Percentiles rank a stretch among this genome's conserved stretches.
Evolutionary conservation across 2,113 vertebrate species (phyloP).

Genomic region (Triplophysa siluroides): DNA sequence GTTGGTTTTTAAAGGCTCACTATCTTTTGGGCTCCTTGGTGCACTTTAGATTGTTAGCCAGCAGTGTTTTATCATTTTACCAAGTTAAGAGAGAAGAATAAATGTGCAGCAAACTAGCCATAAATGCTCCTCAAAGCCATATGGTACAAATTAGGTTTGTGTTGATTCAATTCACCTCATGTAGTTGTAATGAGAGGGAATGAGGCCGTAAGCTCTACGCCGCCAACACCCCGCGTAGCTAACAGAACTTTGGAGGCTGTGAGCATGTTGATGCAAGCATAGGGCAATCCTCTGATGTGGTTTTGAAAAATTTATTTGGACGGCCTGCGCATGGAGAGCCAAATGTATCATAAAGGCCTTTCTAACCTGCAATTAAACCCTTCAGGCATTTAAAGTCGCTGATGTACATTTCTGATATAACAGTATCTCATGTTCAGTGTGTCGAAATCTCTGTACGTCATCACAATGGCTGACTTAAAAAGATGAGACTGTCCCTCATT

Average conservation of each 20-base stretch:
- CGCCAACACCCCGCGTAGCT: background rate
- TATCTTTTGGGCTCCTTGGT: background rate
- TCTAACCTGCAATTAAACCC: conserved; percentile 27
- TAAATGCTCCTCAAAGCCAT: conserved; percentile 40
- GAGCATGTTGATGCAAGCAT: conserved; percentile 39
- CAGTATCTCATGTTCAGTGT: background rate
- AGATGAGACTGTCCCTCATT: conserved; percentile 65
- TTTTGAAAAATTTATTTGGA: conserved; percentile 37
- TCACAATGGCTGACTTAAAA: conserved; percentile 61
- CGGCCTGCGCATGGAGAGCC: background rate
- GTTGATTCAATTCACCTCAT: conserved; percentile 39
- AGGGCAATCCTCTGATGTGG: conserved; percentile 30
- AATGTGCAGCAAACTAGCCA: conserved; percentile 14
- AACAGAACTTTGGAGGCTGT: conserved; percentile 30
- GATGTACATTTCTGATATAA: conserved; percentile 43
- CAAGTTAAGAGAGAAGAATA: background rate
- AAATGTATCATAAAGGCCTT: conserved; percentile 14
- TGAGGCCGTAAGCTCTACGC: background rate
- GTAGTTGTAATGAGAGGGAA: conserved; percentile 25
- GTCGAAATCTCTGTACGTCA: conserved; percentile 65
- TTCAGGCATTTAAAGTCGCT: conserved; percentile 44
- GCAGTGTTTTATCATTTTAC: conserved; percentile 10
- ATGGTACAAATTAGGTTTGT: conserved; percentile 32
- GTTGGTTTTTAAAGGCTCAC: conserved; percentile 28
- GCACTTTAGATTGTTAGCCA: conserved; percentile 13